These are phyloP conservation scores for Cirrhinus mrigala DNA, from an alignment of 2,797 vertebrate species.

Conservation along the genomic window DNA sequence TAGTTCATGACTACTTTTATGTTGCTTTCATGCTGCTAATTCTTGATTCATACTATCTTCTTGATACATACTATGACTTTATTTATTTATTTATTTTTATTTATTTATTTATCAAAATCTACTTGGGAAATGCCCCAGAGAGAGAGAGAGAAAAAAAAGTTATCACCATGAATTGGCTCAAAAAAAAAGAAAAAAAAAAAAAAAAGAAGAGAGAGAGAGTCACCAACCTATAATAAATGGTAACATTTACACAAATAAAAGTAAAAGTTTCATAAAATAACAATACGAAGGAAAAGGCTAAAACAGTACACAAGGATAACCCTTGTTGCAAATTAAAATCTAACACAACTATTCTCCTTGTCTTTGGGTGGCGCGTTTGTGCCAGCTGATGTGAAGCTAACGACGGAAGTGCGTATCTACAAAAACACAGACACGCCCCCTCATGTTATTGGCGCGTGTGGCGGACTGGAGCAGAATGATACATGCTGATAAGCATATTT, in stretches of 20 bases:
- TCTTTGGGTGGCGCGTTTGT: constrained; percentile 65
- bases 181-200: too few species aligned
- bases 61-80: too few species aligned
- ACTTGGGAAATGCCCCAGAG: too few species aligned
- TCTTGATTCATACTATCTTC: too few species aligned
- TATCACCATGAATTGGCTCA: too few species aligned
- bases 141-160: too few species aligned
- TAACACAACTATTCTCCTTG: background rate
- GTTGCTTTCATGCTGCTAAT: too few species aligned
- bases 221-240: too few species aligned
- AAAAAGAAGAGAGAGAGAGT: too few species aligned
- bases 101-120: too few species aligned
- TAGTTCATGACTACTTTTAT: too few species aligned
- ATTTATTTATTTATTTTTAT: too few species aligned
- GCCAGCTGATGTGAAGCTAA: constrained; percentile 59
- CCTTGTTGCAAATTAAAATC: background rate
- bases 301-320: background rate
- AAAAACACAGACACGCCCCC: constrained; percentile 44
- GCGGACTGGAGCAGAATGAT: constrained; percentile 22
- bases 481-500: constrained; percentile 26
- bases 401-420: constrained; percentile 40
- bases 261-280: background rate
- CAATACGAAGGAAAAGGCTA: background rate
- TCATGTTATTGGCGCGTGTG: constrained; percentile 38
- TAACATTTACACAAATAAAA: background rate